phyloP scores from a whole-genome alignment of 2,888 invertebrate genomes.

The Sipha maydis region DNA sequence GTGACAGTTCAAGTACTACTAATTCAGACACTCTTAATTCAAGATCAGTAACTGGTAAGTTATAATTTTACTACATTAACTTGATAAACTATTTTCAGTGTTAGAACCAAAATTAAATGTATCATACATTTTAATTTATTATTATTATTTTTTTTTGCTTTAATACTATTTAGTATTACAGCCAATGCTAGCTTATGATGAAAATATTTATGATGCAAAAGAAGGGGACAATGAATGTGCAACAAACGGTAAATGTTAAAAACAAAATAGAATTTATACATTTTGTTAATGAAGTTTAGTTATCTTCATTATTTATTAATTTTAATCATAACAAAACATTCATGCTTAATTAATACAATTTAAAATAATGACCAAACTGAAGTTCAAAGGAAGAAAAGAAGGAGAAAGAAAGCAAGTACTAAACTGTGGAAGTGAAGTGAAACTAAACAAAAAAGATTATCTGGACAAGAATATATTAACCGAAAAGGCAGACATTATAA shows the following conservation, averaged over 20 bases:
- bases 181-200: too few species aligned
- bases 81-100: background rate
- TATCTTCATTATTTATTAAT: too few species aligned
- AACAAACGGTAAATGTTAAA: too few species aligned
- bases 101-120: background rate
- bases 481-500: constrained; percentile 3
- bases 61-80: constrained; percentile 13
- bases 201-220: too few species aligned
- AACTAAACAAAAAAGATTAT: background rate
- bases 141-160: too few species aligned
- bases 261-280: too few species aligned
- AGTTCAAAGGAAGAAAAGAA: background rate
- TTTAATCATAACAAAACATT: too few species aligned
- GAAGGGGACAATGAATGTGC: too few species aligned
- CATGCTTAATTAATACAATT: background rate
- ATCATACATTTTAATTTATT: too few species aligned
- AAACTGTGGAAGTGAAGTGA: background rate
- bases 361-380: background rate
- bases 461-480: background rate
- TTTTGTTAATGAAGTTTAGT: too few species aligned
- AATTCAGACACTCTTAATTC: background rate
- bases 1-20: background rate
- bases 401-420: background rate
- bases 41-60: constrained; percentile 2
- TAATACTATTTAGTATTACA: too few species aligned